Evolutionary conservation across 2,113 vertebrate species (phyloP), one percentile per base, ranked within the genome.

Genomic region (Delphinus delphis): DNA sequence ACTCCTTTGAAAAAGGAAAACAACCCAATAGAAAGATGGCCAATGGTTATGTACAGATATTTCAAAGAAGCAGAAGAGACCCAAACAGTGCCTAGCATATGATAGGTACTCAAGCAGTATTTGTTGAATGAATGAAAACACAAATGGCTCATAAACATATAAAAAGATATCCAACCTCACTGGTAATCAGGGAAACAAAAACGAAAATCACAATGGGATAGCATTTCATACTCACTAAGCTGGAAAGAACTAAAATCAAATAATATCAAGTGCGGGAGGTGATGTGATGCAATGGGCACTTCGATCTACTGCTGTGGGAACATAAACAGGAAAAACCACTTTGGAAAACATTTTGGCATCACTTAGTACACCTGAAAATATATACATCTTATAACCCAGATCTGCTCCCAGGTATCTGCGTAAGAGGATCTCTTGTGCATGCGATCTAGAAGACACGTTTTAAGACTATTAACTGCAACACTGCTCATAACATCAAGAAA

Each of bases 91-190:
- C n/a, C 23, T 73, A 53, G 73, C 60, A 68, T 28, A 73, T 9
- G 50, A 28, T 33, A 80, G 13, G 31, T 28, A 76, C 1, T 47
- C 80, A 62, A 65, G 80, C 10, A 68, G 38, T 25, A 65, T 53
- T 76, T 70, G 38, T 33, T 73, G 47, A 73, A 58, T 95, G 36
- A 96, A 89, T 60, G 68, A 92, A 94, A 96, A 88, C 33, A 95
- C 13, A 95, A 95, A 68, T 79, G 58, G 33, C 15, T 20, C 70
- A 33, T 31, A 92, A 94, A 47, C 13, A 70, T 38, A 83, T 31
- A 62, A 92, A 76, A 87, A 94, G 41, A 58, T n/a, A 68, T 11
- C 10, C 33, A 90, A 47, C 31, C 21, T 83, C 70, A 90, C 1
- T 50, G 60, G 38, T 53, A 60, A 90, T 74, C 65, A 90, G 74